phyloP scores from a whole-genome alignment of 2,797 vertebrate genomes.

The Sebastes kiyomatsui region DNA sequence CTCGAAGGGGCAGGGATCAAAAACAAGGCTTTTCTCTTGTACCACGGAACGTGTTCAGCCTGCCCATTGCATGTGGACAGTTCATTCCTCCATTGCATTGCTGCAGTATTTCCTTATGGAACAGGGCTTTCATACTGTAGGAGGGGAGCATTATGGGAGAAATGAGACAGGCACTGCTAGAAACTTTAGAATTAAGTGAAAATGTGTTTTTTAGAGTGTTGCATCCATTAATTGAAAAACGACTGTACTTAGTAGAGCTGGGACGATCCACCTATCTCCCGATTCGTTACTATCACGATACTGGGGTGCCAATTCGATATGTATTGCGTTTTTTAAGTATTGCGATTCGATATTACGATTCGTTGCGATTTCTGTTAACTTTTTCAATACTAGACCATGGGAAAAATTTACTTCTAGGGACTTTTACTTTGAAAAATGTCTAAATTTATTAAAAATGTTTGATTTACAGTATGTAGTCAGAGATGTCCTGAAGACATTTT shows the following conservation, averaged over 20 bases:
- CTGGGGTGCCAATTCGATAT: too few relatives aligned
- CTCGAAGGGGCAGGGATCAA: conserved; percentile 48
- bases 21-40: conserved; percentile 80
- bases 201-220: conserved; percentile 27
- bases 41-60: conserved; percentile 71
- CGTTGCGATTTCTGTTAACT: too few relatives aligned
- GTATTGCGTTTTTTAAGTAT: too few relatives aligned
- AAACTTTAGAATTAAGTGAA: conserved; percentile 17
- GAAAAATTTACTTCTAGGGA: too few relatives aligned
- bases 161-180: conserved; percentile 31
- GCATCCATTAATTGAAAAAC: neutral
- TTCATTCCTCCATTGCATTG: conserved; percentile 79
- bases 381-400: too few relatives aligned
- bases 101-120: conserved; percentile 77
- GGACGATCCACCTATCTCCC: too few relatives aligned
- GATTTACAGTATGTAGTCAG: too few relatives aligned
- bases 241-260: neutral
- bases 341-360: too few relatives aligned
- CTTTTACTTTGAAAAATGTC: too few relatives aligned
- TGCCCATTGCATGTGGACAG: conserved; percentile 78
- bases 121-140: conserved; percentile 42
- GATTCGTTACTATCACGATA: too few relatives aligned
- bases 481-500: too few relatives aligned
- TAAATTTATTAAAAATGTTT: too few relatives aligned
- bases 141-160: conserved; percentile 31